A percentile compares a stretch with the other conserved stretches of the same genome.
Conservation (phyloP, 2,888 invertebrate species). For the Dicycla oo region DNA sequence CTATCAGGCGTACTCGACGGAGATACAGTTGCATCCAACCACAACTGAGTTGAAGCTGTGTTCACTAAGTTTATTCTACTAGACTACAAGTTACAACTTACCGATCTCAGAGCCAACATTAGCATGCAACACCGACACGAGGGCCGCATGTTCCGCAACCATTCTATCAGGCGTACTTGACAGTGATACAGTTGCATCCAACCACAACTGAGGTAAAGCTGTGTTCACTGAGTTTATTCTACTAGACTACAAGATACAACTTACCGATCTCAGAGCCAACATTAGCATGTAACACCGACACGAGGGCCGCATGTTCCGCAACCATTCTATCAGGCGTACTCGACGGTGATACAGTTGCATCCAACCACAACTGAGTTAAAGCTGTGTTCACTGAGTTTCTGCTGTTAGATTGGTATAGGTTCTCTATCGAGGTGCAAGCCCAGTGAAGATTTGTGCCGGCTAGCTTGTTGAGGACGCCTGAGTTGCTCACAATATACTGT, state of each 20-base stretch:
- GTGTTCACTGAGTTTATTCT: conserved; percentile 3
- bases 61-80: conserved; percentile 1
- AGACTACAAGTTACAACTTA: conserved; percentile 78
- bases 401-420: conserved; percentile 94
- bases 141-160: conserved; percentile 95
- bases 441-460: conserved; percentile 97
- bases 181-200: conserved; percentile 92
- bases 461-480: conserved; percentile 95
- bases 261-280: conserved; percentile 97
- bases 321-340: conserved; percentile 94
- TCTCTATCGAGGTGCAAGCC: conserved; percentile 95
- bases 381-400: conserved; percentile 96
- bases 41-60: conserved; percentile 76
- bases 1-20: conserved; percentile 92
- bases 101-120: conserved; percentile 98
- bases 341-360: conserved; percentile 92
- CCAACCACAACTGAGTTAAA: conserved; percentile 92
- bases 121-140: conserved; percentile 96
- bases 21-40: conserved; percentile 92
- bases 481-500: too few species aligned
- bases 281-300: conserved; percentile 96
- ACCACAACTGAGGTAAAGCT: conserved; percentile 84
- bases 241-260: conserved; percentile 54
- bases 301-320: conserved; percentile 95
- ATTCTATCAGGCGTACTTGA: conserved; percentile 93